phyloP scores from a whole-genome alignment of 2,888 invertebrate species.

The Eucriotettix oculatus region DNA sequence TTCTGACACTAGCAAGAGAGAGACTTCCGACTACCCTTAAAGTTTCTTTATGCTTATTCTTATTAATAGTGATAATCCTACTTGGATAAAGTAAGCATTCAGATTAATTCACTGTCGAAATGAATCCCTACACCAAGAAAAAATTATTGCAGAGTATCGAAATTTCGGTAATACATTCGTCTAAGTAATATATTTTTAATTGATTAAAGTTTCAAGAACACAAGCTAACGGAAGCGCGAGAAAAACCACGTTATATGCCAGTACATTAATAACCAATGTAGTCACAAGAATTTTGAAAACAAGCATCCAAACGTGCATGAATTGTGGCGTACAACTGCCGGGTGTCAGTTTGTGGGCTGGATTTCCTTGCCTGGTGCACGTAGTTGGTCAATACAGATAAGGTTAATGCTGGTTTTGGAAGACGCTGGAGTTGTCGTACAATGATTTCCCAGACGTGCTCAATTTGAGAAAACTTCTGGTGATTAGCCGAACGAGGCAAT shows the following conservation, averaged over 20 bases:
- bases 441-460: not conserved
- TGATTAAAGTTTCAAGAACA: not conserved
- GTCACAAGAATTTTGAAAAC: not conserved
- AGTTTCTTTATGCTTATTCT: too few relatives aligned
- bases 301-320: not conserved
- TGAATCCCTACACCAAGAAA: not conserved
- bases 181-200: not conserved
- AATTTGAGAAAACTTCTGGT: not conserved
- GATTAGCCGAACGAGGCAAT: not conserved
- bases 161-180: not conserved
- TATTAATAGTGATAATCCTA: too few relatives aligned
- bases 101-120: too few relatives aligned
- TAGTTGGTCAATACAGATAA: not conserved
- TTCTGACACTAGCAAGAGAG: too few relatives aligned
- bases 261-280: not conserved
- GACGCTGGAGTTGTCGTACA: not conserved
- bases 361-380: not conserved
- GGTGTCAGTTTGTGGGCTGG: not conserved
- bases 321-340: not conserved
- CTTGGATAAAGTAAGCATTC: too few relatives aligned
- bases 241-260: not conserved
- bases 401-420: not conserved
- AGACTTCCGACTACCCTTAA: too few relatives aligned
- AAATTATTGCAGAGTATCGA: not conserved
- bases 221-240: not conserved